Conservation (phyloP, 2,797 vertebrate species). For the Carduelis carduelis region DNA sequence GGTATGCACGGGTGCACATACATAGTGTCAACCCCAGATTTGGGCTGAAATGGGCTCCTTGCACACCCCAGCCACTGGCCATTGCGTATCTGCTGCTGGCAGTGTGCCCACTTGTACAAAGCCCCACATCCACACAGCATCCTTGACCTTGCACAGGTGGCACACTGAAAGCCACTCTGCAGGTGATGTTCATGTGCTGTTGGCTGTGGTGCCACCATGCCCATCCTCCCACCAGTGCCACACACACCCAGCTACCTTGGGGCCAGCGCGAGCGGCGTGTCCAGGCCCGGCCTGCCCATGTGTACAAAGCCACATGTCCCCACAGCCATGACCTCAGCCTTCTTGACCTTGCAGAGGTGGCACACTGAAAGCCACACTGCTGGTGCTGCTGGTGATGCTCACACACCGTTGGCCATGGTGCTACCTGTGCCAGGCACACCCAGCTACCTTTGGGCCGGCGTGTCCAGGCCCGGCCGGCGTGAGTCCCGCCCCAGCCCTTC, state of each 20-base stretch:
- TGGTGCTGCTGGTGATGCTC: rapidly evolving
- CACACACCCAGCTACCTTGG: too few species aligned
- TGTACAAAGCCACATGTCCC: rapidly evolving
- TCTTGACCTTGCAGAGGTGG: rapidly evolving
- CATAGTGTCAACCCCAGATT: rapidly evolving
- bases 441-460: not conserved
- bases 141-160: too few species aligned
- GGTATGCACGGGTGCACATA: not conserved
- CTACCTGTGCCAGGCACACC: not conserved
- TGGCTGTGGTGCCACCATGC: too few species aligned
- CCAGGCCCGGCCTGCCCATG: rapidly evolving
- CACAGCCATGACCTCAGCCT: not conserved
- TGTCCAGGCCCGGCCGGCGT: not conserved
- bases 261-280: rapidly evolving
- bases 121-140: rapidly evolving
- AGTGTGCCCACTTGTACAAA: rapidly evolving
- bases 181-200: too few species aligned
- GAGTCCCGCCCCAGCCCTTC: constrained; percentile 59
- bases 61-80: rapidly evolving
- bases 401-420: not conserved
- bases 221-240: too few species aligned
- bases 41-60: not conserved
- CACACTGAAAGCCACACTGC: rapidly evolving
- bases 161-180: too few species aligned
- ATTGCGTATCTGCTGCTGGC: rapidly evolving